Conservation (phyloP, 2,113 vertebrate species). For the Ptychochromis oligacanthus region DNA sequence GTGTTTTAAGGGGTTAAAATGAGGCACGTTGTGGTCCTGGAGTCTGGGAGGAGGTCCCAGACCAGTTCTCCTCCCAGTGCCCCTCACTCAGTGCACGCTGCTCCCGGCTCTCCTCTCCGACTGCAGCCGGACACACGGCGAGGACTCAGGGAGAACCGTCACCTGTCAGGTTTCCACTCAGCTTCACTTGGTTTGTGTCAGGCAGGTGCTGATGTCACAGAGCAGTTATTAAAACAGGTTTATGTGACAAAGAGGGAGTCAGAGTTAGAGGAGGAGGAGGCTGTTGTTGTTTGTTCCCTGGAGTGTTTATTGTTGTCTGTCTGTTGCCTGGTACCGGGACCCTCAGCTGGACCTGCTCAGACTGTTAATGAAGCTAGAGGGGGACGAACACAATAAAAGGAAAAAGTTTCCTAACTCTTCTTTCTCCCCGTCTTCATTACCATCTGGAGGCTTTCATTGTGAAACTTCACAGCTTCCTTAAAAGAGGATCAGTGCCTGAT, state of each 20-base stretch:
- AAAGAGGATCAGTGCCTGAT: neutral
- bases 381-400: neutral
- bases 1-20: neutral
- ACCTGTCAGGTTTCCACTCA: neutral
- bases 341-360: neutral
- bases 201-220: no score
- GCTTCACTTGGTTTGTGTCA: neutral
- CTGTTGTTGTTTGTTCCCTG: neutral
- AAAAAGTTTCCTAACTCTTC: neutral
- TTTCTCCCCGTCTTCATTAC: neutral
- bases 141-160: neutral
- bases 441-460: neutral
- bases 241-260: no score
- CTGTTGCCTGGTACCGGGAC: neutral
- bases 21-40: neutral
- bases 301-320: neutral
- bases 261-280: neutral
- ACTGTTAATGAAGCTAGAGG: neutral
- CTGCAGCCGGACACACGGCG: no score
- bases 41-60: neutral
- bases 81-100: neutral
- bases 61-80: neutral
- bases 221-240: no score
- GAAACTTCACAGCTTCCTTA: neutral
- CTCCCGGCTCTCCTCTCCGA: neutral